Conservation (phyloP, 2,888 invertebrate genomes). For the Scaptomyza tumidula region DNA sequence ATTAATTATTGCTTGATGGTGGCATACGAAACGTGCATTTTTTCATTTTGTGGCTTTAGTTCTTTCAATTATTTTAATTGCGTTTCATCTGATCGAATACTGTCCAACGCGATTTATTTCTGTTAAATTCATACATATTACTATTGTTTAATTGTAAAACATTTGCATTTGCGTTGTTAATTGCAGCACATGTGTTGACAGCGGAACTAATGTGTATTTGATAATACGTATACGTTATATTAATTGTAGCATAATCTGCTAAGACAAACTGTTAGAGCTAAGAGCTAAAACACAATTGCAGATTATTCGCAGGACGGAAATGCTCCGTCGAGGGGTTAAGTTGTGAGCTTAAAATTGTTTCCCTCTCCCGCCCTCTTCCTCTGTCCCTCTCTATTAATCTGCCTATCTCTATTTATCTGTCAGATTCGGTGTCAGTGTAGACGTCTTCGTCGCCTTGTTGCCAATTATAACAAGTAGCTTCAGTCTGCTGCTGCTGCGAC, state of each 20-base stretch:
- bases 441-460: slow-evolving; percentile 28
- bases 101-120: slow-evolving; percentile 26
- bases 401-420: neutral
- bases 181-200: slow-evolving; percentile 34
- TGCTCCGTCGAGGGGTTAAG: neutral
- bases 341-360: neutral
- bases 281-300: neutral
- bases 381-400: too few species aligned
- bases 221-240: neutral
- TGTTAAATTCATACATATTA: slow-evolving; percentile 35
- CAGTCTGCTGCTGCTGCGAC: slow-evolving; percentile 10
- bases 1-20: slow-evolving; percentile 24
- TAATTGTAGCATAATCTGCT: neutral
- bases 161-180: slow-evolving; percentile 64
- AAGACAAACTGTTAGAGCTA: slow-evolving; percentile 1
- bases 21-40: slow-evolving; percentile 69
- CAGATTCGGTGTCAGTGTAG: slow-evolving; percentile 17
- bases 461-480: slow-evolving; percentile 76
- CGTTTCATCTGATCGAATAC: slow-evolving; percentile 70
- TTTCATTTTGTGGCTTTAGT: slow-evolving; percentile 48
- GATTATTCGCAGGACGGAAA: neutral
- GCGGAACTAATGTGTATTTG: slow-evolving; percentile 14
- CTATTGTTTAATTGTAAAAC: slow-evolving; percentile 57
- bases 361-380: neutral
- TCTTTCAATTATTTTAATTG: slow-evolving; percentile 74